Conservation (phyloP, 2,797 vertebrate species). For the Silurus lanzhouensis region DNA sequence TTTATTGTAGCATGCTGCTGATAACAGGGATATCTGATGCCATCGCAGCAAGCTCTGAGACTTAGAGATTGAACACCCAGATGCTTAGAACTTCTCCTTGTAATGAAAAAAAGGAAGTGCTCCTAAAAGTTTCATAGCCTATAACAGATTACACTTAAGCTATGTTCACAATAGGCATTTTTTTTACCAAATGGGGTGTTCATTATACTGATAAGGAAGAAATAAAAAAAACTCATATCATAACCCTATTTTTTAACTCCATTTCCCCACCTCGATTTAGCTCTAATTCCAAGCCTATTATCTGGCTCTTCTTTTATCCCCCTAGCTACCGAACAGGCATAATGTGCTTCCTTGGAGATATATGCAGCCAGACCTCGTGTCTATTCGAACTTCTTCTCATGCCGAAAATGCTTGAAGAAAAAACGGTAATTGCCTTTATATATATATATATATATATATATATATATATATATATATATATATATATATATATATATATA, state of each 20-base stretch:
- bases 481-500: not conserved
- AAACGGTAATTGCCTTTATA: not conserved
- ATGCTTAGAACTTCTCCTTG: conserved; percentile 8
- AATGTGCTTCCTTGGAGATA: conserved; percentile 9
- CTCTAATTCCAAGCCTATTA: not conserved
- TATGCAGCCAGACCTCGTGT: not conserved
- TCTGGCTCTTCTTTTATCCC: not conserved
- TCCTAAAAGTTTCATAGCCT: not conserved
- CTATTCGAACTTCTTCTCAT: not conserved
- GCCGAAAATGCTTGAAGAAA: not conserved
- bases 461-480: not conserved
- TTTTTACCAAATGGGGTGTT: not conserved
- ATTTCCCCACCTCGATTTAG: not conserved
- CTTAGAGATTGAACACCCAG: not conserved
- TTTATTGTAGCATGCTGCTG: not conserved
- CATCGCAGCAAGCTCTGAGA: too few relatives aligned
- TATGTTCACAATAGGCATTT: conserved; percentile 7
- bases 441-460: not conserved
- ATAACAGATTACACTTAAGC: not conserved
- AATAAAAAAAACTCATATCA: not conserved
- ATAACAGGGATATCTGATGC: not conserved
- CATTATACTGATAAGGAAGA: not conserved
- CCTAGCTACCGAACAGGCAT: not conserved
- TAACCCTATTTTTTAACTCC: not conserved
- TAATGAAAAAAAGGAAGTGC: conserved; percentile 17